phyloP scores from a whole-genome alignment of 1,140 invertebrate species.

The Drosophila aff. region DNA sequence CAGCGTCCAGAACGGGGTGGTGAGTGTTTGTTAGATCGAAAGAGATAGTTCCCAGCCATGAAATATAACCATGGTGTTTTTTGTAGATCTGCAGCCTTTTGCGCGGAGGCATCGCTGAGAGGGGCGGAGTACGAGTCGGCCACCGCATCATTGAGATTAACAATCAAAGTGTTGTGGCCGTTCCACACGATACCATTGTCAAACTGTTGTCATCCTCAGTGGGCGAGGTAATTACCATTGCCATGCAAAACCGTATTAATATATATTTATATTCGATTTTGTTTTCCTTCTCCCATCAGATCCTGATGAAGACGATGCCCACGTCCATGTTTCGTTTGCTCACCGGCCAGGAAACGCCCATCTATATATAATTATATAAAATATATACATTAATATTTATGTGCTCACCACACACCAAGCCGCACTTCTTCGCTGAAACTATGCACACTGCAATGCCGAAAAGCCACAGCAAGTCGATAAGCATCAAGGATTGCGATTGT shows the following conservation, averaged over 20 bases:
- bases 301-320: slow-evolving; percentile 99
- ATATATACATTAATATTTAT: neutral
- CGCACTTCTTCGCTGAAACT: slow-evolving; percentile 28
- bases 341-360: slow-evolving; percentile 99
- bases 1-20: slow-evolving; percentile 99
- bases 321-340: slow-evolving; percentile 99
- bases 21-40: slow-evolving; percentile 88
- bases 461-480: neutral
- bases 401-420: slow-evolving; percentile 28
- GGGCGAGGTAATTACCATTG: slow-evolving; percentile 92
- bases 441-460: slow-evolving; percentile 7
- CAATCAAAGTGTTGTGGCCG: slow-evolving; percentile 99
- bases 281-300: slow-evolving; percentile 89
- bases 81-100: slow-evolving; percentile 97
- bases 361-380: slow-evolving; percentile 94
- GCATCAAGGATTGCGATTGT: neutral
- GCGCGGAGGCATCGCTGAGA: slow-evolving; percentile 98
- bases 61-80: neutral
- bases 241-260: neutral
- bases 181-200: slow-evolving; percentile 99
- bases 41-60: neutral
- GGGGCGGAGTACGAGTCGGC: slow-evolving; percentile 98
- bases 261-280: neutral
- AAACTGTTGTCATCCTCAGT: slow-evolving; percentile 99
- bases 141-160: slow-evolving; percentile 99